Evolutionary conservation across 2,113 vertebrate genomes (phyloP), one percentile per base, ranked within the genome.

Genomic region (Paramisgurnus dabryanus): DNA sequence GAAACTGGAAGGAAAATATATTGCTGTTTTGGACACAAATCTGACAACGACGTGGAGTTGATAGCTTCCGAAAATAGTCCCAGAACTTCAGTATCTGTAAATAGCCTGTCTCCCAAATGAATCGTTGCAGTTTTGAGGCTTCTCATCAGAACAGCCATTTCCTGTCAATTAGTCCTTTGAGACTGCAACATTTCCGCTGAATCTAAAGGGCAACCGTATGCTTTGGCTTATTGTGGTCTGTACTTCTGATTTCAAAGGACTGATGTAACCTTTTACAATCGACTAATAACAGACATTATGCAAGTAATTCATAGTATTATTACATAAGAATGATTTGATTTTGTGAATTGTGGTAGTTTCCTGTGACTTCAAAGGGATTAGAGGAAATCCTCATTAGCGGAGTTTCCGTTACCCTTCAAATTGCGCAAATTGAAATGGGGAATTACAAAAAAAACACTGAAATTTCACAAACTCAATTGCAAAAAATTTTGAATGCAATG

Each of bases 91-190:
- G 17, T 4, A 6, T 61, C 68, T 67, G 27, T n/a, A 73, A 74
- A 73, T 50, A 61, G 47, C 18, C 15, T 0, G 55, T 60, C 60
- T 60, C 70, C 55, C 55, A 18, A 74, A 74, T 73, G 8, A 72
- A 47, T 70, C 61, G 6, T 6, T 12, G 9, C 18, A 8, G 7
- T 8, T 22, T 50, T 34, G 49, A 13, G 5, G 10, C 47, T 15
- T 34, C 22, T 50, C 45, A 49, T 13, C 50, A 39, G 40, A 53
- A 77, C 63, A 22, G 58, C 53, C 66, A 6, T 55, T 73, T 50
- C 60, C 58, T 53, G 49, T 77, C 58, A 49, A 71, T 69, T 58
- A 47, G 13, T 17, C 13, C 65, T 74, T 73, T 50, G 49, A 77
- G 74, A 67, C 67, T 27, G 39, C 45, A 53, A 34, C 39, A 60